A percentile compares a stretch with the other conserved stretches of the same genome.
Conservation (phyloP, 2,113 vertebrate species). For the Buteo buteo region DNA sequence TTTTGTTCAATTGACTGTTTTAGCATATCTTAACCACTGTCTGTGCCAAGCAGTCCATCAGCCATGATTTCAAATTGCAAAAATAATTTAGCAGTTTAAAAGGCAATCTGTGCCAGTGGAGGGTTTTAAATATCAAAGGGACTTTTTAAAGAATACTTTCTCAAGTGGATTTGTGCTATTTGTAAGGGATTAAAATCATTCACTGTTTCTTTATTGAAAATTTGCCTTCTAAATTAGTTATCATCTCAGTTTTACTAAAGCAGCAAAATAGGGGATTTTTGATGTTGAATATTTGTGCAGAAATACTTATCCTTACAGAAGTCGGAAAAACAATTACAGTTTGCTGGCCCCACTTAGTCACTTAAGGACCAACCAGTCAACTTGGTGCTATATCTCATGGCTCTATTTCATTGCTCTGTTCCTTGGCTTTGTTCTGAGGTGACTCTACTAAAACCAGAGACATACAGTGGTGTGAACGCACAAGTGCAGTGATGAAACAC, state of each 20-base stretch:
- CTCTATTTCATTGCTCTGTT: not conserved
- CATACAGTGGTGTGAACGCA: not conserved
- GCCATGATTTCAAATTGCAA: not conserved
- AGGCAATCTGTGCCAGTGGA: not conserved
- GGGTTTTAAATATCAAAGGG: constrained; percentile 3
- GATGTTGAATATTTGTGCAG: not conserved
- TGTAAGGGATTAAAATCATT: not conserved
- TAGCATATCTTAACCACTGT: not conserved
- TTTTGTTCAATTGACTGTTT: not conserved
- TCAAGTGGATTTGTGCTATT: not conserved
- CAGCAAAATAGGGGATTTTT: not conserved
- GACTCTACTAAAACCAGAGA: not conserved
- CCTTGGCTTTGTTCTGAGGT: not conserved
- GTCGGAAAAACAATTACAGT: not conserved
- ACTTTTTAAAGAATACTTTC: not conserved
- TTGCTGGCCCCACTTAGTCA: not conserved
- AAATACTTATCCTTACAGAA: not conserved
- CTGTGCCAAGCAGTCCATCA: not conserved
- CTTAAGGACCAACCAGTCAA: not conserved
- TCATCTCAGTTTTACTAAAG: not conserved
- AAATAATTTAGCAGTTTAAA: not conserved
- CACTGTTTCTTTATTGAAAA: not conserved
- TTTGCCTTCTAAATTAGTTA: not conserved
- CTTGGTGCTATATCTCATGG: accelerated
- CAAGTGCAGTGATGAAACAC: not conserved